Conservation (phyloP, 2,113 vertebrate genomes). For the Rissa tridactyla region DNA sequence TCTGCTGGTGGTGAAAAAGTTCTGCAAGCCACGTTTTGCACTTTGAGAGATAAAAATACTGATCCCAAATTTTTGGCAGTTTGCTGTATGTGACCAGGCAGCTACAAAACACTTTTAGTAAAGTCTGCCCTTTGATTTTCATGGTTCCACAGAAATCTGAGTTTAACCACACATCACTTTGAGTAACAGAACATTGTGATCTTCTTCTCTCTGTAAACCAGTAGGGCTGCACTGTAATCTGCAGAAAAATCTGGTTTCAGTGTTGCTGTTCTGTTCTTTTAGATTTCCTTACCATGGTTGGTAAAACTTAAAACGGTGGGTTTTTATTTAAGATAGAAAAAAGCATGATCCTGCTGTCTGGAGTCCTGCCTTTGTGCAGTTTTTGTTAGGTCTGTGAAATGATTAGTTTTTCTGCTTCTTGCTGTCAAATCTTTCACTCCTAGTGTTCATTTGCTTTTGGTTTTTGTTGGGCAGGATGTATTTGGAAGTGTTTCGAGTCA, state of each 20-base stretch:
- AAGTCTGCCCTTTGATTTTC: neutral
- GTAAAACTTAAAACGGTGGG: neutral
- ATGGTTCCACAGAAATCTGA: constrained; percentile 2
- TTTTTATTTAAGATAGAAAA: neutral
- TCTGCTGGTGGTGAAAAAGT: neutral
- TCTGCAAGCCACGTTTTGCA: neutral
- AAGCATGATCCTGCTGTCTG: neutral
- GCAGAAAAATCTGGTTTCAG: neutral
- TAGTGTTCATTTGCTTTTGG: neutral
- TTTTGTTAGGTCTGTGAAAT: neutral
- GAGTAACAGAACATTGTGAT: neutral
- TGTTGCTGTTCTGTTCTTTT: constrained; percentile 14
- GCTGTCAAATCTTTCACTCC: neutral
- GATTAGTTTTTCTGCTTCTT: neutral
- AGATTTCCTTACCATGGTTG: neutral
- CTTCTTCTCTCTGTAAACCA: neutral
- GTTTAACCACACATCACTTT: neutral
- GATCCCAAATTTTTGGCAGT: constrained; percentile 38
- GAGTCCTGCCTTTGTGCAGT: neutral
- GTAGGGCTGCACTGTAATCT: constrained; percentile 5
- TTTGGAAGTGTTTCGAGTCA: neutral
- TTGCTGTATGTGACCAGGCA: neutral
- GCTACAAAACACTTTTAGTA: constrained; percentile 6
- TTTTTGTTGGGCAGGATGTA: neutral
- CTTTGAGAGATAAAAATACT: constrained; percentile 16